These are phyloP conservation scores for Hirtodrosophila alboralis DNA, from an alignment of 2,888 invertebrate genomes.

Conservation along the genomic window DNA sequence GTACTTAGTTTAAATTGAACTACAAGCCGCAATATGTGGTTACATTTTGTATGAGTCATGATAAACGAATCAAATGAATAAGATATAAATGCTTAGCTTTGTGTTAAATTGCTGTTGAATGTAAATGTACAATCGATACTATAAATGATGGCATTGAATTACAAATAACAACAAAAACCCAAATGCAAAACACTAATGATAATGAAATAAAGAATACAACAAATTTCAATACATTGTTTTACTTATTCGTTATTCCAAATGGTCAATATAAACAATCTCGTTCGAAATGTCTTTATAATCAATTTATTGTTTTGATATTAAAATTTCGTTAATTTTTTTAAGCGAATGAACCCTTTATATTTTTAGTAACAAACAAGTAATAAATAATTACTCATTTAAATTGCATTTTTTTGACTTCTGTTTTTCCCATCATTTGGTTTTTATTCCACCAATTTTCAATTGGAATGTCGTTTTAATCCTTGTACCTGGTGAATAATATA, in stretches of 20 bases:
- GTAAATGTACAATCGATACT: slow-evolving; percentile 79
- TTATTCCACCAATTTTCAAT: no score
- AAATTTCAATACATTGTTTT: slow-evolving; percentile 40
- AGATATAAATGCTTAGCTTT: slow-evolving; percentile 82
- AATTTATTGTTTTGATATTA: no score
- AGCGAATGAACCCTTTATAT: no score
- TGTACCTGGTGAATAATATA: no score
- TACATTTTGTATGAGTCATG: slow-evolving; percentile 42
- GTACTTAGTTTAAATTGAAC: slow-evolving; percentile 31
- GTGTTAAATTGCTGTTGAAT: slow-evolving; percentile 84
- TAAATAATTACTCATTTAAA: no score
- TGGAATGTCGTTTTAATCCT: no score
- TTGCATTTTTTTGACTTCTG: no score
- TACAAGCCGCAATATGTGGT: slow-evolving; percentile 29
- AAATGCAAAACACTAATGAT: slow-evolving; percentile 44
- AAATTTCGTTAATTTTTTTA: no score
- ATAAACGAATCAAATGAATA: slow-evolving; percentile 32
- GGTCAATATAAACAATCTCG: no score
- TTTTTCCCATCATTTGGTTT: no score
- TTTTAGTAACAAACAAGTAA: no score
- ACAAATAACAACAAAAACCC: slow-evolving; percentile 40
- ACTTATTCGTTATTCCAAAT: slow-evolving; percentile 4
- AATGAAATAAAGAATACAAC: slow-evolving; percentile 54
- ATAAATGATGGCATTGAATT: slow-evolving; percentile 55
- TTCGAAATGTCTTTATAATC: no score